Evolutionary conservation across 2,797 vertebrate genomes (phyloP).

Genomic region (Spea hammondii): DNA sequence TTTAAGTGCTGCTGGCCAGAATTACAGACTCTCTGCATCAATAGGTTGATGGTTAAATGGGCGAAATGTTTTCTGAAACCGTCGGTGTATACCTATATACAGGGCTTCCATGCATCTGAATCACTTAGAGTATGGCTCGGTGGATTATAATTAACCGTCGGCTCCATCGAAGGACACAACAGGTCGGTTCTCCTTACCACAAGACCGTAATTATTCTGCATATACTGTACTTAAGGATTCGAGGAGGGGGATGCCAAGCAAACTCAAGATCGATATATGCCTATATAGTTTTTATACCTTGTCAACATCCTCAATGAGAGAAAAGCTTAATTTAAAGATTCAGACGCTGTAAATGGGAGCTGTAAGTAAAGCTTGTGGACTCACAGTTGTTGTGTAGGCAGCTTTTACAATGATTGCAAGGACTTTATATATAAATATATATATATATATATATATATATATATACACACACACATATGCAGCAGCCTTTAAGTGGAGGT

Average conservation of each 20-base stretch:
- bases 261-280: conserved; percentile 21
- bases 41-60: conserved; percentile 18
- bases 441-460: no score
- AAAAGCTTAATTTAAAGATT: conserved; percentile 39
- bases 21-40: neutral
- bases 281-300: neutral
- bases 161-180: conserved; percentile 27
- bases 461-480: no score
- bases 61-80: conserved; percentile 2
- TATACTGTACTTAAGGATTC: conserved; percentile 32
- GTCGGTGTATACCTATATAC: no score
- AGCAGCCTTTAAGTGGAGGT: no score
- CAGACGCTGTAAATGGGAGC: conserved; percentile 6
- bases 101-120: conserved; percentile 27
- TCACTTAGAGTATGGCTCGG: conserved; percentile 21
- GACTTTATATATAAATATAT: neutral
- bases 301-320: conserved; percentile 30
- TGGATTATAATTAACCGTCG: conserved; percentile 40
- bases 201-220: conserved; percentile 15
- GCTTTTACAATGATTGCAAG: neutral
- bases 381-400: conserved; percentile 1
- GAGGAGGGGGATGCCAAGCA: neutral
- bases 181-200: conserved; percentile 29
- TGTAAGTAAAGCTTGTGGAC: conserved; percentile 30
- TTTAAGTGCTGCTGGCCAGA: conserved; percentile 12